Evolutionary conservation across 1,140 invertebrate species (phyloP).

Genomic region (Drosophila novamexicana): DNA sequence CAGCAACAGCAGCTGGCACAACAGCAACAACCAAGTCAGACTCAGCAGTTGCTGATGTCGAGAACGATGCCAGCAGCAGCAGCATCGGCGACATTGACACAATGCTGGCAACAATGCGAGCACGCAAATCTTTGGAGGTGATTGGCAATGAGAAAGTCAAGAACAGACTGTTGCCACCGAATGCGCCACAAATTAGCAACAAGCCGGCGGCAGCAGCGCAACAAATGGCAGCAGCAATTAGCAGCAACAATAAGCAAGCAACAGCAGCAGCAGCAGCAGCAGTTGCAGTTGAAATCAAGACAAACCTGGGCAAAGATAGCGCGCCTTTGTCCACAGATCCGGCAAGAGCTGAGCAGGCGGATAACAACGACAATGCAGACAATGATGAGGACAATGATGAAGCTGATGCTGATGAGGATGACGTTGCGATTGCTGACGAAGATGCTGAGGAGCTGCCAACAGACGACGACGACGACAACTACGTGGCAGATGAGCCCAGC

Average conservation of each 20-base stretch:
- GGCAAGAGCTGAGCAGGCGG: slow-evolving; percentile 18
- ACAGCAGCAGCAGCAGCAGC: slow-evolving; percentile 30
- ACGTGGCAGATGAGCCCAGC: slow-evolving; percentile 63
- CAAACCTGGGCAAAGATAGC: slow-evolving; percentile 28
- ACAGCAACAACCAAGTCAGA: slow-evolving; percentile 34
- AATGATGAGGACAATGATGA: slow-evolving; percentile 34
- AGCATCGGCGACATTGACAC: slow-evolving; percentile 39
- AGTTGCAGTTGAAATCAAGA: slow-evolving; percentile 37
- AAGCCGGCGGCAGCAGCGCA: slow-evolving; percentile 59
- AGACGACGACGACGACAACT: slow-evolving; percentile 59
- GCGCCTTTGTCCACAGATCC: slow-evolving; percentile 37
- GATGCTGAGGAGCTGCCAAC: slow-evolving; percentile 17
- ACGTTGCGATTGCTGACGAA: slow-evolving; percentile 24
- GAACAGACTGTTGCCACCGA: slow-evolving; percentile 56
- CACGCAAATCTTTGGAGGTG: slow-evolving; percentile 69
- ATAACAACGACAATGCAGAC: slow-evolving; percentile 32
- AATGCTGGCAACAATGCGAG: slow-evolving; percentile 56
- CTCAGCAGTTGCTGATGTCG: slow-evolving; percentile 16
- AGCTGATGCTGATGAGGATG: slow-evolving; percentile 20
- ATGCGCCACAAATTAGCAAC: slow-evolving; percentile 79
- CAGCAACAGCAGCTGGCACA: slow-evolving; percentile 28
- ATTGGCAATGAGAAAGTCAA: slow-evolving; percentile 51
- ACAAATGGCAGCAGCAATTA: slow-evolving; percentile 59
- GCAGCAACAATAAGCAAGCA: slow-evolving; percentile 56
- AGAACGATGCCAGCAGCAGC: slow-evolving; percentile 42